A percentile compares a stretch with the other conserved stretches of the same genome.
Conservation (phyloP, 2,888 invertebrate species). For the Mesorhabditis spiculigera region DNA sequence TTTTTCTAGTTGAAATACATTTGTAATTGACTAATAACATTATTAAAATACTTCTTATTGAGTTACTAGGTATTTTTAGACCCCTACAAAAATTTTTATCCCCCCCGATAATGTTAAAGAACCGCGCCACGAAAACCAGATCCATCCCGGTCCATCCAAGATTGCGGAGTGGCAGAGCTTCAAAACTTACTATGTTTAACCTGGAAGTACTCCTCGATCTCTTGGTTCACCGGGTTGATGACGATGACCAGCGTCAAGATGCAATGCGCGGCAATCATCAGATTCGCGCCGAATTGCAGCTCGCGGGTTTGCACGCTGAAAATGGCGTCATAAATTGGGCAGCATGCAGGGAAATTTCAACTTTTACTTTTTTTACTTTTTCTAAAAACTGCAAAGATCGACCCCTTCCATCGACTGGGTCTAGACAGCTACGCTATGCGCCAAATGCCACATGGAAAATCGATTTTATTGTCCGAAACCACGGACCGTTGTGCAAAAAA, state of each 20-base stretch:
- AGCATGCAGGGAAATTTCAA: too few relatives aligned
- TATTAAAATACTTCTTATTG: neutral
- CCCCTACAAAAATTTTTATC: neutral
- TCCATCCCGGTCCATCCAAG: too few relatives aligned
- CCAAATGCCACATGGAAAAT: too few relatives aligned
- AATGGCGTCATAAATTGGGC: neutral
- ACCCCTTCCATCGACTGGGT: too few relatives aligned
- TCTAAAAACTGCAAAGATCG: too few relatives aligned
- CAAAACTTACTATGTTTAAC: slow-evolving; percentile 40
- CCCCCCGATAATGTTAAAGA: neutral
- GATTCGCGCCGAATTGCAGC: slow-evolving; percentile 37
- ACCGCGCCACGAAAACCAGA: too few relatives aligned
- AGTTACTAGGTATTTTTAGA: neutral
- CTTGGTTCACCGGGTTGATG: slow-evolving; percentile 55
- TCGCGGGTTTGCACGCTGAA: neutral
- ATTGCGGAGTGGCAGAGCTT: too few relatives aligned
- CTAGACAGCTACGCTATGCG: too few relatives aligned
- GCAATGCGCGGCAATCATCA: slow-evolving; percentile 57
- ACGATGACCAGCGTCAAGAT: slow-evolving; percentile 54
- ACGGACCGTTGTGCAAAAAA: too few relatives aligned
- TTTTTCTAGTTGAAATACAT: too few relatives aligned
- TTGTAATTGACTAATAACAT: neutral
- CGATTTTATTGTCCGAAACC: too few relatives aligned
- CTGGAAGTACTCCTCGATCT: slow-evolving; percentile 49
- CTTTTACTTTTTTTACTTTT: too few relatives aligned